Conservation (phyloP, 2,888 invertebrate genomes). For the Drosophila engyochracea region DNA sequence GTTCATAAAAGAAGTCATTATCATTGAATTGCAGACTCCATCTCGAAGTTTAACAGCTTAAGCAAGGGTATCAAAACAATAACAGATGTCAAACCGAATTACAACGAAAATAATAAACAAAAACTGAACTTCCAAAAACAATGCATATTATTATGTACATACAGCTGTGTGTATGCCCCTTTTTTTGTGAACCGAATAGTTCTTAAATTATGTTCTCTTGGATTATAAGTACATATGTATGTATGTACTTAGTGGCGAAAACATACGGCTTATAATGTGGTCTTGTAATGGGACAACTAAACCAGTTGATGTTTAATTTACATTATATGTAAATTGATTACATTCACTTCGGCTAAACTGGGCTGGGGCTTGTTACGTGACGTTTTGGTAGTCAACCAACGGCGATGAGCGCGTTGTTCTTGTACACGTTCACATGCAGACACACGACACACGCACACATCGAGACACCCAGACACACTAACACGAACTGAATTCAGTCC, state of each 20-base stretch:
- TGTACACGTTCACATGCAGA: slow-evolving; percentile 45
- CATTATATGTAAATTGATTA: slow-evolving; percentile 27
- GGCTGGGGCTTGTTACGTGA: slow-evolving; percentile 63
- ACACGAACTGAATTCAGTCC: slow-evolving; percentile 25
- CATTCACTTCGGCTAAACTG: slow-evolving; percentile 25
- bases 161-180: slow-evolving; percentile 1
- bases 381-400: slow-evolving; percentile 58
- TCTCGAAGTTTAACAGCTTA: not conserved
- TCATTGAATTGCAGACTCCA: not conserved
- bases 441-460: not conserved
- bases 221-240: not conserved
- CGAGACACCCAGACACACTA: slow-evolving; percentile 18
- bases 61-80: slow-evolving; percentile 7
- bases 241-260: not conserved
- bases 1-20: not conserved
- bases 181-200: not conserved
- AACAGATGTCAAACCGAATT: slow-evolving; percentile 24
- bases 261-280: not conserved
- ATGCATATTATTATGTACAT: not conserved
- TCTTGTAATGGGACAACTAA: not conserved
- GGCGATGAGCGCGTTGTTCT: slow-evolving; percentile 56
- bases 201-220: not conserved
- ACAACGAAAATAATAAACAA: slow-evolving; percentile 19
- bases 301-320: slow-evolving; percentile 30
- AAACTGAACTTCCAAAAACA: slow-evolving; percentile 19